phyloP scores from a whole-genome alignment of 2,888 invertebrate genomes.

The Bimastos eiseni region DNA sequence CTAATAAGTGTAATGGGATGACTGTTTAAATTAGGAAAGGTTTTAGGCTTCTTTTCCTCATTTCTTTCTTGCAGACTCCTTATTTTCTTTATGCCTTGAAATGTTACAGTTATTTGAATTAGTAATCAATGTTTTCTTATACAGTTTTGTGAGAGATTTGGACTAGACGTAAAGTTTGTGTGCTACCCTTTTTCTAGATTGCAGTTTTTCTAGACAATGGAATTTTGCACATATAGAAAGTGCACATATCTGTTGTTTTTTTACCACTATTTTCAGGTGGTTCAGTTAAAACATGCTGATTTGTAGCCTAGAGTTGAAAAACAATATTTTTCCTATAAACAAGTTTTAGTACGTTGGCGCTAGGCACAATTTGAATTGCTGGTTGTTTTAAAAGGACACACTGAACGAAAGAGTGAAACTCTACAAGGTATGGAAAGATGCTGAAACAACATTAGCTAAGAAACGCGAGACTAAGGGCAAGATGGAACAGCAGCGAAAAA shows the following conservation, averaged over 20 bases:
- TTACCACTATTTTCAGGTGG: not conserved
- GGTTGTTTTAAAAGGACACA: constrained; percentile 66
- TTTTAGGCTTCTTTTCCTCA: too few species aligned
- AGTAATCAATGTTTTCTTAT: not conserved
- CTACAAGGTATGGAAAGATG: constrained; percentile 96
- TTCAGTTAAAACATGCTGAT: too few species aligned
- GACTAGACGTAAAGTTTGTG: not conserved
- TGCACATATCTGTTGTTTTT: not conserved
- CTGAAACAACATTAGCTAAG: constrained; percentile 89
- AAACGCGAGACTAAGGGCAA: constrained; percentile 94
- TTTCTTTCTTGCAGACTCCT: too few species aligned
- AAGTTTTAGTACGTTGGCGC: not conserved
- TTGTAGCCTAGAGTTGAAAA: not conserved
- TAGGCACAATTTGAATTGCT: too few species aligned
- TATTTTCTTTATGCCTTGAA: not conserved
- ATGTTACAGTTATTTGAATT: not conserved
- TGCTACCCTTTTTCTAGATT: not conserved
- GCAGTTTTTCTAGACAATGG: not conserved
- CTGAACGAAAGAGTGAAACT: constrained; percentile 77
- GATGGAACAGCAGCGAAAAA: constrained; percentile 83
- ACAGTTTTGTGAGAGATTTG: not conserved
- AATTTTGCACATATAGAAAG: not conserved
- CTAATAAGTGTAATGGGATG: not conserved
- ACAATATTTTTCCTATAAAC: not conserved
- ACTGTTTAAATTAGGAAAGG: too few species aligned